Evolutionary conservation across 2,797 vertebrate species (phyloP).

Genomic region (Tachyglossus aculeatus): DNA sequence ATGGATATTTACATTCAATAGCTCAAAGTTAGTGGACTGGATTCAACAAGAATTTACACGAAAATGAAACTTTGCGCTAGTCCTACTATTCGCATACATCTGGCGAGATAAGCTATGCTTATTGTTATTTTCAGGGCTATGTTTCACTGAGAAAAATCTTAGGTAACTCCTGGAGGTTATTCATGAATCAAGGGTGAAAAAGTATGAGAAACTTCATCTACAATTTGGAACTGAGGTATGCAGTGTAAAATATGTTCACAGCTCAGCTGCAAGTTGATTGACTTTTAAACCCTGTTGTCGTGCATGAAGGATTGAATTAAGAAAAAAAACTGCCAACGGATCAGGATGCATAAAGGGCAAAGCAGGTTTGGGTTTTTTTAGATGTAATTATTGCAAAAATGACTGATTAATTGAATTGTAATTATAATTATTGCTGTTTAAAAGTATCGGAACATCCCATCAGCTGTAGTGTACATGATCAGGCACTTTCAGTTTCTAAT

Average conservation of each 20-base stretch:
- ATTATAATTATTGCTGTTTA: conserved; percentile 75
- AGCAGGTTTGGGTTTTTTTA: not conserved
- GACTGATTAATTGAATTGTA: too few species aligned
- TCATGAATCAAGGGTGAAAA: conserved; percentile 27
- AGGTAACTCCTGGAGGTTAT: conserved; percentile 2
- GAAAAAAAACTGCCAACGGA: conserved; percentile 18
- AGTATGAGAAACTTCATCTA: conserved; percentile 33
- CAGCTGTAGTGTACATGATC: conserved; percentile 63
- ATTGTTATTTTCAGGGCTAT: conserved; percentile 43
- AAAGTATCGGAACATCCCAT: conserved; percentile 71
- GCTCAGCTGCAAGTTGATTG: too few species aligned
- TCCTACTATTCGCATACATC: not conserved
- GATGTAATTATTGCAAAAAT: too few species aligned
- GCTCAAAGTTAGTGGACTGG: not conserved
- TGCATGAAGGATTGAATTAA: not conserved
- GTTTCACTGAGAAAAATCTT: conserved; percentile 51
- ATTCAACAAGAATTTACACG: conserved; percentile 21
- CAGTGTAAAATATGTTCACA: not conserved
- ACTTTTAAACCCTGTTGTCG: too few species aligned
- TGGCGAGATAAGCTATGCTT: not conserved
- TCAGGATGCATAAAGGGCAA: not conserved
- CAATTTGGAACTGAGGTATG: conserved; percentile 29
- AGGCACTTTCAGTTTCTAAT: conserved; percentile 79
- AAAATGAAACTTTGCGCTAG: not conserved
- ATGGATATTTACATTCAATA: conserved; percentile 27